Percentiles rank a stretch among this genome's conserved stretches.
Evolutionary conservation across 2,888 invertebrate genomes (phyloP).

Genomic region (Catonia carolina): DNA sequence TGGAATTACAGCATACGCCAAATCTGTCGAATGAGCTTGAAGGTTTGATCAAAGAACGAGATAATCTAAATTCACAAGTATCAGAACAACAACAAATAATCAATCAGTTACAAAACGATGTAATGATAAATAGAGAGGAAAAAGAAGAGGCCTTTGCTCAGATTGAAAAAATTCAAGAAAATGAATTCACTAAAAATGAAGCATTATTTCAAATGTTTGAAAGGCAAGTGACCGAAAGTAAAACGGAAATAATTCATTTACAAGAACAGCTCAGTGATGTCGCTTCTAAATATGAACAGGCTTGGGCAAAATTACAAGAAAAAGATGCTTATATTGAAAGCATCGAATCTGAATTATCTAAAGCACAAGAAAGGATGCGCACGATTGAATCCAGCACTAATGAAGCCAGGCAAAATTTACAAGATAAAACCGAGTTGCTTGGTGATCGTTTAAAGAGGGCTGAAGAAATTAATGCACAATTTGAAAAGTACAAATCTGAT

Average conservation of each 20-base stretch:
- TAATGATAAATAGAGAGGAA: neutral
- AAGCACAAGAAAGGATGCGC: constrained; percentile 27
- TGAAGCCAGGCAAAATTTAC: constrained; percentile 52
- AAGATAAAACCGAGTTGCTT: constrained; percentile 55
- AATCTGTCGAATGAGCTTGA: constrained; percentile 13
- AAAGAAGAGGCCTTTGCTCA: constrained; percentile 14
- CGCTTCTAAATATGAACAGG: constrained; percentile 23
- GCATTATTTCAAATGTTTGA: constrained; percentile 42
- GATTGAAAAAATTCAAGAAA: constrained; percentile 21
- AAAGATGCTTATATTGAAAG: constrained; percentile 66
- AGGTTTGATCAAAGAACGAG: constrained; percentile 21
- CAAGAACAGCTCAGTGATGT: constrained; percentile 24
- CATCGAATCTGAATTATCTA: constrained; percentile 52
- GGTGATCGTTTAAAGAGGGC: constrained; percentile 54
- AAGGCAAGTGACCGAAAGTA: constrained; percentile 36
- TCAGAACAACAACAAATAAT: too few relatives aligned
- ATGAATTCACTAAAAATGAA: constrained; percentile 34
- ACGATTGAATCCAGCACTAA: constrained; percentile 51
- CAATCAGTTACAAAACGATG: neutral
- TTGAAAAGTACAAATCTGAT: constrained; percentile 55
- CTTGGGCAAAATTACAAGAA: constrained; percentile 61
- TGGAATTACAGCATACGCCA: too few relatives aligned
- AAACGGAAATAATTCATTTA: constrained; percentile 42
- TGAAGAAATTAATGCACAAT: constrained; percentile 53
- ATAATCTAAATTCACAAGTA: neutral